phyloP scores from a whole-genome alignment of 2,113 vertebrate genomes.

The Lucifuga dentata region DNA sequence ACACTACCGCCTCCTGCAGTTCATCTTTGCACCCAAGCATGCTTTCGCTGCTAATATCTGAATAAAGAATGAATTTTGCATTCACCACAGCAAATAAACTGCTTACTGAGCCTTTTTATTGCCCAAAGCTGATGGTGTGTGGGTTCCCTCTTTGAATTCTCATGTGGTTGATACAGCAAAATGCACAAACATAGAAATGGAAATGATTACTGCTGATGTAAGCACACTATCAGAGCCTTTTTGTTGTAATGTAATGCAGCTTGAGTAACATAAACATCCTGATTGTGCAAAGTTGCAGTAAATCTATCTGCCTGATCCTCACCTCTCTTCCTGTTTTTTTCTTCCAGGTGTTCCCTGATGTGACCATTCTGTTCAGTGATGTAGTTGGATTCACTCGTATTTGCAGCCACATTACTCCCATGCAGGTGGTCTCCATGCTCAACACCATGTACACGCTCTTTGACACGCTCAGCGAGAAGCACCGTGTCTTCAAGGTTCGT shows the following conservation, averaged over 20 bases:
- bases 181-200: too few relatives aligned
- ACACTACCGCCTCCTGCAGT: too few relatives aligned
- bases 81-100: too few relatives aligned
- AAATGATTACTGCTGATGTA: too few relatives aligned
- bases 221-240: background rate
- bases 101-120: too few relatives aligned
- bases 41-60: too few relatives aligned
- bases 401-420: conserved; percentile 83
- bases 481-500: conserved; percentile 81
- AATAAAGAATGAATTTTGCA: too few relatives aligned
- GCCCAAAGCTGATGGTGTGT: too few relatives aligned
- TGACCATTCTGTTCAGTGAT: conserved; percentile 83
- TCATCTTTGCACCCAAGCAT: too few relatives aligned
- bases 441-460: conserved; percentile 85
- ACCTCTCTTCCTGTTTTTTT: background rate
- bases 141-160: too few relatives aligned
- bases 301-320: background rate
- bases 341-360: conserved; percentile 81
- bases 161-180: too few relatives aligned
- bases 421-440: conserved; percentile 84
- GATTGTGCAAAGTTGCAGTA: background rate
- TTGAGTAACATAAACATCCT: background rate
- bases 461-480: conserved; percentile 84
- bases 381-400: conserved; percentile 83
- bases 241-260: background rate